Percentiles rank a stretch among this genome's conserved stretches.
Conservation (phyloP, 37 sponge, comb jelly and placozoan genomes). For the Theonella swinhoei region DNA sequence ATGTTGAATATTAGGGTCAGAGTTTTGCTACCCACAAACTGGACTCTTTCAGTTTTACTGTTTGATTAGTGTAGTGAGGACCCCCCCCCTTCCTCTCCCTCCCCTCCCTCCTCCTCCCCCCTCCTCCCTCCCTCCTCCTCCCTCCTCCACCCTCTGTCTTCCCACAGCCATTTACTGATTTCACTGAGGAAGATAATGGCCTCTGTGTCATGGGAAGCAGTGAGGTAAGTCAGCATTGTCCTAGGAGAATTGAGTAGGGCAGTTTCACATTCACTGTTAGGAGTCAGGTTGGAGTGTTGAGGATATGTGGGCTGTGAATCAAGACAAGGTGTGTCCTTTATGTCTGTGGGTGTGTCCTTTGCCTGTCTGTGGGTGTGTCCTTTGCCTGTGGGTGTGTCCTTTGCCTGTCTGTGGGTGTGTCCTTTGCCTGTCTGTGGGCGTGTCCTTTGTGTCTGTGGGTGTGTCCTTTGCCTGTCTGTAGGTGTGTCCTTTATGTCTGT, state of each 20-base stretch:
- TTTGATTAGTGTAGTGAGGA: no score
- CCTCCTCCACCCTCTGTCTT: no score
- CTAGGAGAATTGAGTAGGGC: neutral
- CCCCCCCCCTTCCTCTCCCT: no score
- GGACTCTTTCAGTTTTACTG: no score
- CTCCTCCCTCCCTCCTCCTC: no score
- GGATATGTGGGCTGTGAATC: slow-evolving; percentile 65
- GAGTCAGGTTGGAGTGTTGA: slow-evolving; percentile 57
- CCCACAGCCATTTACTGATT: slow-evolving; percentile 29
- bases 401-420: neutral
- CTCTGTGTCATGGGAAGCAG: neutral
- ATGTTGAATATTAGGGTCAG: neutral
- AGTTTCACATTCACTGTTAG: neutral
- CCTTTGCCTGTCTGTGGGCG: no score
- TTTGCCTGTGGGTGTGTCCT: neutral
- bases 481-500: no score
- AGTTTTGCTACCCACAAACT: no score
- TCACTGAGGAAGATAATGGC: neutral
- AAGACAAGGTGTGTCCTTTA: slow-evolving; percentile 31
- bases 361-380: neutral
- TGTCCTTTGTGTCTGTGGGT: no score
- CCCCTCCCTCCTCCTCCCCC: no score
- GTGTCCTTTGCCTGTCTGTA: no score
- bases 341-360: neutral
- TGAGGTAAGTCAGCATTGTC: neutral